These are phyloP conservation scores for Chaetodon trifasciatus DNA, from an alignment of 2,797 vertebrate genomes.

Conservation along the genomic window DNA sequence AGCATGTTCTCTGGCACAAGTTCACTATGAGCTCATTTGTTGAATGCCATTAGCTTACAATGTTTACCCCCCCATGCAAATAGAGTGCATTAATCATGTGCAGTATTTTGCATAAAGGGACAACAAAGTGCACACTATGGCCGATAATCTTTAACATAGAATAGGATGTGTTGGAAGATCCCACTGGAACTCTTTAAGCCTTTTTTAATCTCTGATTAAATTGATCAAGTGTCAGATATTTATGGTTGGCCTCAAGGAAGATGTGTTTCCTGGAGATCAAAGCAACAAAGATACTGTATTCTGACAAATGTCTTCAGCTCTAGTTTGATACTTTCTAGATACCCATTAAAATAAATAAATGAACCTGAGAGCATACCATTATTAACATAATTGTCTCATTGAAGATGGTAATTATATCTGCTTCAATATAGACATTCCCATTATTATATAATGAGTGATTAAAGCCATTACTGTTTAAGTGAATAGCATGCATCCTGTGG, in stretches of 20 bases:
- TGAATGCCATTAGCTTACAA: conserved; percentile 54
- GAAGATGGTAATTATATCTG: conserved; percentile 59
- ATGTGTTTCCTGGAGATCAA: conserved; percentile 42
- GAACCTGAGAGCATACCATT: conserved; percentile 38
- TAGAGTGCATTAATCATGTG: conserved; percentile 67
- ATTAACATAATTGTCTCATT: conserved; percentile 64
- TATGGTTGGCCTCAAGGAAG: conserved; percentile 18
- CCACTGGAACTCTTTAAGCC: conserved; percentile 36
- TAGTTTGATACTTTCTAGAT: conserved; percentile 36
- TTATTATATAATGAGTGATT: conserved; percentile 66
- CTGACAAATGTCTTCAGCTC: conserved; percentile 29
- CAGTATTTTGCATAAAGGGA: conserved; percentile 53
- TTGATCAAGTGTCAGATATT: conserved; percentile 50
- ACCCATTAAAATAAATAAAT: conserved; percentile 42
- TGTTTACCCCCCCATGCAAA: conserved; percentile 65
- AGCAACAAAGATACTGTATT: conserved; percentile 26
- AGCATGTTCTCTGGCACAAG: conserved; percentile 18
- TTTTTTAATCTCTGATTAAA: conserved; percentile 58
- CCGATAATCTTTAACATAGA: conserved; percentile 3
- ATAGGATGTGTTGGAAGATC: conserved; percentile 18
- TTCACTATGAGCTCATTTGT: conserved; percentile 63
- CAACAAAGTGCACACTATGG: conserved; percentile 12
- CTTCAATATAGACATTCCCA: conserved; percentile 57
- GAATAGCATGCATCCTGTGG: conserved; percentile 59
- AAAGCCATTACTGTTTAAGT: conserved; percentile 65